Percentiles rank a stretch among this genome's conserved stretches.
These are phyloP conservation scores for Beaufortia kweichowensis DNA, from an alignment of 2,113 vertebrate species.

Conservation along the genomic window DNA sequence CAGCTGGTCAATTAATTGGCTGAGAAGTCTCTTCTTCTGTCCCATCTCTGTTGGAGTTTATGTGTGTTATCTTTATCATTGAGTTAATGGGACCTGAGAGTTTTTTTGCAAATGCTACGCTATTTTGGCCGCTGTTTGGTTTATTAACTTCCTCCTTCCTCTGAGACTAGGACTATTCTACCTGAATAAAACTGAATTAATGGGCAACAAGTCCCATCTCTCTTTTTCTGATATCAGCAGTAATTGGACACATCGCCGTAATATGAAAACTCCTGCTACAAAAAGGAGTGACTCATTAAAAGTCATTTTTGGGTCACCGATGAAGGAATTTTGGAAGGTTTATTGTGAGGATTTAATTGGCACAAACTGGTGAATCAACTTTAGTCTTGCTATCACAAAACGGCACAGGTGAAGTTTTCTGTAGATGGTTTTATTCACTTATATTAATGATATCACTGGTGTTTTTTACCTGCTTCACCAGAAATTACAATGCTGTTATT, in stretches of 20 bases:
- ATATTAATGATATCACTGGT: too few relatives aligned
- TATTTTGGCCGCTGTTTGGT: constrained; percentile 58
- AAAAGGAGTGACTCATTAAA: constrained; percentile 5
- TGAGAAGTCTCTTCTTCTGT: constrained; percentile 61
- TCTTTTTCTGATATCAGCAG: not conserved
- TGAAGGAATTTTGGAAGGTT: not conserved
- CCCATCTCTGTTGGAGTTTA: constrained; percentile 13
- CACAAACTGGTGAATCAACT: too few relatives aligned
- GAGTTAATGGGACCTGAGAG: constrained; percentile 39
- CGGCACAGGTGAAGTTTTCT: not conserved
- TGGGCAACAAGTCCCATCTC: not conserved
- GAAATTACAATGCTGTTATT: not conserved
- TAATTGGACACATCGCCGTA: not conserved
- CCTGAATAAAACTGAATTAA: constrained; percentile 47
- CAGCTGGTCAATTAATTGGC: constrained; percentile 68
- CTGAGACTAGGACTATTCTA: constrained; percentile 58
- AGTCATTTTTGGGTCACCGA: not conserved
- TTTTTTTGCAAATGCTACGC: constrained; percentile 51
- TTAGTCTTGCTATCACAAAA: not conserved
- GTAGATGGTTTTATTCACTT: too few relatives aligned
- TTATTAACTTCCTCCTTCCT: constrained; percentile 55
- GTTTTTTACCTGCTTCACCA: constrained; percentile 11
- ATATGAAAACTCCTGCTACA: not conserved
- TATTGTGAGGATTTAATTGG: constrained; percentile 15
- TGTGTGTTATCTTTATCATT: constrained; percentile 40